These are phyloP conservation scores for Prionailurus viverrinus DNA, from an alignment of 2,113 vertebrate genomes.

Conservation along the genomic window DNA sequence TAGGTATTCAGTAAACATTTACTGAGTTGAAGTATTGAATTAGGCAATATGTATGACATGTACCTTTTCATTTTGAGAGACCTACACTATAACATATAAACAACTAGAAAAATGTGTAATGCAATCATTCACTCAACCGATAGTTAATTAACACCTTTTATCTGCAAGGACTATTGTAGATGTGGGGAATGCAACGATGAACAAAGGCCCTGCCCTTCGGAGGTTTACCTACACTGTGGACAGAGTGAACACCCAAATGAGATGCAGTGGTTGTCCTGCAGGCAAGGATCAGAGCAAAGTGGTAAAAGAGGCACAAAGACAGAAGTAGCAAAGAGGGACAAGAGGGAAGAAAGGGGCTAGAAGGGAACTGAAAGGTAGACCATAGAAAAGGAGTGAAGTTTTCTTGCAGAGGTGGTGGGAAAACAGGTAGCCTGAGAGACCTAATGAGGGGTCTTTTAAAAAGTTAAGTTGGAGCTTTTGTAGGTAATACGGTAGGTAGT, in stretches of 20 bases:
- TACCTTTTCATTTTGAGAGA: constrained; percentile 47
- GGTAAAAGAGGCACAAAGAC: background rate
- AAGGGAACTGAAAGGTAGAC: background rate
- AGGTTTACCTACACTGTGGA: background rate
- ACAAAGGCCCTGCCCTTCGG: background rate
- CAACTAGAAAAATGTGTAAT: background rate
- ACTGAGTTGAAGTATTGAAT: constrained; percentile 45
- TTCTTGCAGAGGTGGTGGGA: background rate
- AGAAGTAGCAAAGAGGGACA: background rate
- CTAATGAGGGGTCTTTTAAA: background rate
- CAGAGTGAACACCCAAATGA: background rate
- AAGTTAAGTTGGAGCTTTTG: background rate
- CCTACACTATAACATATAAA: constrained; percentile 4
- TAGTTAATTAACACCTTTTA: constrained; percentile 12
- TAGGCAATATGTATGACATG: background rate
- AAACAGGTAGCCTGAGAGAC: background rate
- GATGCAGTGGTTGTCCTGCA: background rate
- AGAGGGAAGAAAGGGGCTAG: background rate
- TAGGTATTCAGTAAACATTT: constrained; percentile 74
- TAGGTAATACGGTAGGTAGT: constrained; percentile 26
- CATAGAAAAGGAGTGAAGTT: background rate
- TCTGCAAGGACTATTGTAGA: constrained; percentile 44
- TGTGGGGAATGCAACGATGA: background rate
- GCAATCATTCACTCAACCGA: constrained; percentile 35
- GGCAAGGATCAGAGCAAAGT: background rate